Percentiles rank a stretch among this genome's conserved stretches.
Evolutionary conservation across 2,797 vertebrate species (phyloP).

Genomic region (Crocidura indochinensis): DNA sequence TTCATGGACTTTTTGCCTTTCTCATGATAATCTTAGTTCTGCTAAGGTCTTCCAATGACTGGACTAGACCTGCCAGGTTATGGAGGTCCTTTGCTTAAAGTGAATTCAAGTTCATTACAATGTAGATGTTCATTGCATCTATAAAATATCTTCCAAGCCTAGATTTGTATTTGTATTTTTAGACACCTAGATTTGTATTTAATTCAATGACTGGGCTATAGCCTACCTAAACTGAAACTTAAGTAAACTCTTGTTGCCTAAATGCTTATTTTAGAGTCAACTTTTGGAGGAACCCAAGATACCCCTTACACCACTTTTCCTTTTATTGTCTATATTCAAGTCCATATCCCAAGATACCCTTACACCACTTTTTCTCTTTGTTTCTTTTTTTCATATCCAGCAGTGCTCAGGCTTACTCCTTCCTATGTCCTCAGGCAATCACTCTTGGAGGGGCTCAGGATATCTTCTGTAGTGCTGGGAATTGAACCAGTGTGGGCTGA

Average conservation of each 20-base stretch:
- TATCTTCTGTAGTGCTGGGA: too few relatives aligned
- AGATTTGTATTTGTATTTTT: not conserved
- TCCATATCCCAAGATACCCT: not conserved
- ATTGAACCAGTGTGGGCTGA: too few relatives aligned
- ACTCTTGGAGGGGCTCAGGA: too few relatives aligned
- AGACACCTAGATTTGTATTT: not conserved
- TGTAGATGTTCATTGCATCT: not conserved
- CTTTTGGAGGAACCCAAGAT: not conserved
- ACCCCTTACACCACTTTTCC: too few relatives aligned
- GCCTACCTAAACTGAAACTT: not conserved
- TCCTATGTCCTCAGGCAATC: too few relatives aligned
- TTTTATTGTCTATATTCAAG: too few relatives aligned
- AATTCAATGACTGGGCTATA: not conserved
- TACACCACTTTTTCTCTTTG: too few relatives aligned
- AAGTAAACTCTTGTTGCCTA: not conserved
- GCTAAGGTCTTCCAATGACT: not conserved
- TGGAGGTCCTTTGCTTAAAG: not conserved
- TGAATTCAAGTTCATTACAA: not conserved
- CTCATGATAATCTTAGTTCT: not conserved
- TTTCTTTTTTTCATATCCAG: too few relatives aligned
- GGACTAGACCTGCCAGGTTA: not conserved
- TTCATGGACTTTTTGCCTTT: not conserved
- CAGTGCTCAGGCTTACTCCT: too few relatives aligned
- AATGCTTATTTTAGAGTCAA: slow-evolving; percentile 17
- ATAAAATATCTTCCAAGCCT: not conserved